These are phyloP conservation scores for Catocala nupta DNA, from an alignment of 2,888 invertebrate species.

Conservation along the genomic window DNA sequence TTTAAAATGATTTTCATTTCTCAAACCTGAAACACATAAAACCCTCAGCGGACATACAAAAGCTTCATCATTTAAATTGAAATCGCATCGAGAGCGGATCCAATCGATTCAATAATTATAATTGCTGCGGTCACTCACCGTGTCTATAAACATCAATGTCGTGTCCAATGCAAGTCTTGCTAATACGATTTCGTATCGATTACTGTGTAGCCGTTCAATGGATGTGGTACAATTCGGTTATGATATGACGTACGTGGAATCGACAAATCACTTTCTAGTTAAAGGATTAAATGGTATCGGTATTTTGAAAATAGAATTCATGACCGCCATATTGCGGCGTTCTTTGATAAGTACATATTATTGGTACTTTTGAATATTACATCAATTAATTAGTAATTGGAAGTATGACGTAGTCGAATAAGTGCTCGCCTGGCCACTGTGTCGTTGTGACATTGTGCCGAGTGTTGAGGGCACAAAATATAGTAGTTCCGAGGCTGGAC, in stretches of 20 bases:
- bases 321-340: slow-evolving; percentile 10
- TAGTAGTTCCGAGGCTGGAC: too few species aligned
- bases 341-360: too few species aligned
- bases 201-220: slow-evolving; percentile 19
- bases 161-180: slow-evolving; percentile 37
- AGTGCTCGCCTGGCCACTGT: too few species aligned
- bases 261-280: not conserved
- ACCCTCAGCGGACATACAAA: not conserved
- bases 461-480: too few species aligned
- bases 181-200: slow-evolving; percentile 25
- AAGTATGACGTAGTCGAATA: too few species aligned
- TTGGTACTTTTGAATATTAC: too few species aligned
- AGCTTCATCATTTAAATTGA: slow-evolving; percentile 3
- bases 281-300: not conserved
- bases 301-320: not conserved
- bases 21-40: not conserved
- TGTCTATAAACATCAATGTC: slow-evolving; percentile 47
- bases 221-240: slow-evolving; percentile 16
- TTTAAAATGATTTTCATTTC: not conserved
- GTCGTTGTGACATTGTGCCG: too few species aligned
- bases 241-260: slow-evolving; percentile 1
- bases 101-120: slow-evolving; percentile 19
- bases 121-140: slow-evolving; percentile 24
- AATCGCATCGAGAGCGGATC: slow-evolving; percentile 1
- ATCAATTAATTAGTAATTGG: too few species aligned